Base-by-base conservation (phyloP, 2,888 invertebrate genomes). In the Xylophagus ater region DNA sequence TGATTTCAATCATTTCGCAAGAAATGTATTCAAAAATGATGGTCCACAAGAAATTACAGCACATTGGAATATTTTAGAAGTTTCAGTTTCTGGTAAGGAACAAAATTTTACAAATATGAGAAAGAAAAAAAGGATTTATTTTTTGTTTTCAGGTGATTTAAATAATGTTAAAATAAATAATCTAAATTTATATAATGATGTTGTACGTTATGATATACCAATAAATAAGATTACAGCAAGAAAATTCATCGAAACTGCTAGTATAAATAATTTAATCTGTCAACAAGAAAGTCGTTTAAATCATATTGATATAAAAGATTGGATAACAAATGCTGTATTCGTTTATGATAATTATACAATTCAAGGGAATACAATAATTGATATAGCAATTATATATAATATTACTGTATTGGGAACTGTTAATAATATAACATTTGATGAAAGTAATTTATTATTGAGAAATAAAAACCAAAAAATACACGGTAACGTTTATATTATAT, bases 151-250 rank as follows among this genome's bases (percentile, higher is more conserved):
- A 63, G 69, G 60, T 19, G 49, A 61, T 47, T 45, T 66, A 2
- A 44, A 51, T 8, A 47, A 55, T 24, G 59, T 63, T 1, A 53
- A 49, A 4, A 59, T 76, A 13, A 76, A 76, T 50, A 55, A 62
- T 43, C 52, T 71, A 30, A 64, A 71, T 56, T 56, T 76, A 18
- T 52, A 58, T 10, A 59, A 58, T 7, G 75, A 76, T 48, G 57
- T 76, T 13, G 59, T 72, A 46, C 62, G 66, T 29, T 57, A 59
- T 34, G 67, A 69, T 44, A 43, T 43, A 0, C 36, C 51, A 13
- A 25, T 38, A 15, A 71, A 69, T 51, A 50, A 60, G 4, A 53
- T 74, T 2, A 67, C 61, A 2, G 68, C 69, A 4, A 51, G 49
- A 2, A 72, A 71, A 56, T 52, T 34, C 25, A 53, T 71, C 23